Conservation (phyloP, 2,113 vertebrate species). For the Propithecus coquereli region DNA sequence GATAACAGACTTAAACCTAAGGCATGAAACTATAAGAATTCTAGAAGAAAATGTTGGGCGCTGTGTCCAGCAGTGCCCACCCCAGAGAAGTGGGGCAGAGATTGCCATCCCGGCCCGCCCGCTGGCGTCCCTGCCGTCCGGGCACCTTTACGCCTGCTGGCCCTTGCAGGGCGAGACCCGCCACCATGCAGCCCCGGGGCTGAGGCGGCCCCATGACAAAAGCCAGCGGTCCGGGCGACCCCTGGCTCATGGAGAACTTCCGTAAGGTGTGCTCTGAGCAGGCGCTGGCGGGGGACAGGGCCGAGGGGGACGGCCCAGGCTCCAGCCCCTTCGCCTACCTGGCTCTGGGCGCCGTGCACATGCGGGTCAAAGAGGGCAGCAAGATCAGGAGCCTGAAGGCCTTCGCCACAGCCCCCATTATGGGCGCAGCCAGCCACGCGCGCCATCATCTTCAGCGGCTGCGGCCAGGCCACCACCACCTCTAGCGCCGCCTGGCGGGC, state of each 20-base stretch:
- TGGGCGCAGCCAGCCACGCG: constrained; percentile 88
- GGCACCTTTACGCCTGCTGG: not conserved
- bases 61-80: not conserved
- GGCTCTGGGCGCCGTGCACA: constrained; percentile 89
- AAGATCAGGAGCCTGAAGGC: constrained; percentile 98
- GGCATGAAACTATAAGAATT: too few species aligned
- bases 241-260: constrained; percentile 89
- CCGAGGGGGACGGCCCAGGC: constrained; percentile 54
- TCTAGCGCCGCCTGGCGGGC: constrained; percentile 93
- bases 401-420: constrained; percentile 92
- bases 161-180: not conserved
- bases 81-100: not conserved
- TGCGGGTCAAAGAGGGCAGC: constrained; percentile 98
- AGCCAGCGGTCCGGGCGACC: not conserved
- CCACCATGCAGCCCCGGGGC: constrained; percentile 19
- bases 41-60: too few species aligned
- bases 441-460: constrained; percentile 95
- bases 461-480: constrained; percentile 94
- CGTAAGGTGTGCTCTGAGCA: constrained; percentile 92
- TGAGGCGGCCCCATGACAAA: not conserved
- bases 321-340: constrained; percentile 89
- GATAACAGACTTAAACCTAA: too few species aligned
- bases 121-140: not conserved
- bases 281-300: constrained; percentile 78
- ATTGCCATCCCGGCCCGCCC: not conserved